A percentile compares a stretch with the other conserved stretches of the same genome.
phyloP scores from a whole-genome alignment of 53 echinoderm and acorn worm species.

The Astropecten irregularis region DNA sequence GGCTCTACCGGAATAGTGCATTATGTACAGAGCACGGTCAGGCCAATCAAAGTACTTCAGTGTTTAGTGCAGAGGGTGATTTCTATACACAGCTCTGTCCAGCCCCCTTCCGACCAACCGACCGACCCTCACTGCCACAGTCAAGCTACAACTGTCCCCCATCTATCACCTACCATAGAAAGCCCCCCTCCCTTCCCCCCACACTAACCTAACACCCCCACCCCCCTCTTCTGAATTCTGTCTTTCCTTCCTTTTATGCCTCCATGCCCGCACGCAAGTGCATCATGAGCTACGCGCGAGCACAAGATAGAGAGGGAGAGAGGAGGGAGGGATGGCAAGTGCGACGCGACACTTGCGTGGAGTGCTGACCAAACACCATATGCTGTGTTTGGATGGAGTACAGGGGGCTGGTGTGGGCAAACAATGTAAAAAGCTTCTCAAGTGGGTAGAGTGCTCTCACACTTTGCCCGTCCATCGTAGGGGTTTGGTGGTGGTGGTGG shows the following conservation, averaged over 20 bases:
- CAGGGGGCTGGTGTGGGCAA: constrained; percentile 62
- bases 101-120: neutral
- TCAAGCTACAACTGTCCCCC: constrained; percentile 18
- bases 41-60: constrained; percentile 25
- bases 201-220: too few species aligned
- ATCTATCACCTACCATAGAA: constrained; percentile 45
- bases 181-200: too few species aligned
- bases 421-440: constrained; percentile 64
- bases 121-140: too few species aligned
- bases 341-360: constrained; percentile 49
- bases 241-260: too few species aligned
- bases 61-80: constrained; percentile 2
- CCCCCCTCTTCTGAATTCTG: too few species aligned
- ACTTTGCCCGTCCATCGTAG: neutral
- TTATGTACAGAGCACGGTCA: constrained; percentile 21
- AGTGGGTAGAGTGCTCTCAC: constrained; percentile 45
- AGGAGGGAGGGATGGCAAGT: too few species aligned
- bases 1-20: constrained; percentile 20
- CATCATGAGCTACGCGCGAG: too few species aligned
- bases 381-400: constrained; percentile 63
- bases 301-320: too few species aligned
- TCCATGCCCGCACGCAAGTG: too few species aligned
- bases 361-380: constrained; percentile 67
- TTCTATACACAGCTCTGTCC: neutral
- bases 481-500: too few species aligned